These are phyloP conservation scores for Poeciliopsis presidionis DNA, from an alignment of 2,797 vertebrate genomes.

Conservation along the genomic window DNA sequence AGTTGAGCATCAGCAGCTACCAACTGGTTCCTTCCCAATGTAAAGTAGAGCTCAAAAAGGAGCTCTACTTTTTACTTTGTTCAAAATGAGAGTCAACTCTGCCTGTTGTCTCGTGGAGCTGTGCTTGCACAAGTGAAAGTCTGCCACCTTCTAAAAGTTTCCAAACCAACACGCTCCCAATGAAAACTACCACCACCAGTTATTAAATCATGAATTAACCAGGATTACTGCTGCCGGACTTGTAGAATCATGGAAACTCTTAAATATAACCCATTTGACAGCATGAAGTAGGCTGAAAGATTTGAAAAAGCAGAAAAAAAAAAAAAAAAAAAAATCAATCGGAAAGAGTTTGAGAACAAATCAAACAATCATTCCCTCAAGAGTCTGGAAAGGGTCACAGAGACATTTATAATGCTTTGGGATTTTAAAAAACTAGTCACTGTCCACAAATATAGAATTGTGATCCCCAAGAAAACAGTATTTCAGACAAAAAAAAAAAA, in stretches of 20 bases:
- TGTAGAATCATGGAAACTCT: neutral
- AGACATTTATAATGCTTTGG: neutral
- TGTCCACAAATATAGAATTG: neutral
- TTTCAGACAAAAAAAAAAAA: neutral
- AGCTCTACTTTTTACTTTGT: neutral
- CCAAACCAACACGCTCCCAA: neutral
- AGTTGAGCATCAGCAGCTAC: slow-evolving; percentile 46
- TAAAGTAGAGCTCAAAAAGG: slow-evolving; percentile 40
- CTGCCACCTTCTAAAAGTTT: neutral
- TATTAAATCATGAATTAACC: neutral
- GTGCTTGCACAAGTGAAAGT: slow-evolving; percentile 52
- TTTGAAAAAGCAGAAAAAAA: neutral
- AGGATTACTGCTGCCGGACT: neutral
- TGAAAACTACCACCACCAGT: neutral
- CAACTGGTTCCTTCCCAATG: slow-evolving; percentile 30
- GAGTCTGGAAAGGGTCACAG: neutral
- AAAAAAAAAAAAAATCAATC: neutral
- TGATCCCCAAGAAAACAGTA: neutral
- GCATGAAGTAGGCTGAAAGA: neutral
- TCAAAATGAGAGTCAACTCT: slow-evolving; percentile 40
- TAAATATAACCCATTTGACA: neutral
- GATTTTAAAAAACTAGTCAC: neutral
- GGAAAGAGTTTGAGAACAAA: neutral
- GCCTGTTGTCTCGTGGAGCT: slow-evolving; percentile 34
- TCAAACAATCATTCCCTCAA: neutral